Evolutionary conservation across 92 coral and sea anemone species (phyloP), one percentile per base, ranked within the genome.

Genomic region (Bergia sp.): DNA sequence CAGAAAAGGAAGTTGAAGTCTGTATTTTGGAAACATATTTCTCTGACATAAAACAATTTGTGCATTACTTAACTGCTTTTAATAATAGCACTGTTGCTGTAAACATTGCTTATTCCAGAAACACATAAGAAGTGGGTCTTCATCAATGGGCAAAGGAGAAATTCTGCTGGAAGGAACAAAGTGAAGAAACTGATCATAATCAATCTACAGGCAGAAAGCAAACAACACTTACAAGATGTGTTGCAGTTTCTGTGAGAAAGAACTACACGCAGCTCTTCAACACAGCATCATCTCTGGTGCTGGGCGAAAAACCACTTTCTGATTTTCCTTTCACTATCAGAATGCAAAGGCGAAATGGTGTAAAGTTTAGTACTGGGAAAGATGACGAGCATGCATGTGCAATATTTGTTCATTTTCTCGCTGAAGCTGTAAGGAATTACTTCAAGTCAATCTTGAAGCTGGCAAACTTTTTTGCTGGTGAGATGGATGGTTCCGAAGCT

Each of bases 371-470:
- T 18, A 73, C 90, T 76, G 91, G 91, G 61, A 89, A 84, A 76
- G 89, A 89, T 89, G 88, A 89, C 57, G 74, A 89, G 75, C 84
- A 83, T 89, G 71, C 85, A n/a, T 76, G 91, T 83, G 86, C 88
- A 50, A 82, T 89, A 81, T 89, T 89, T 89, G 91, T 82, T 21
- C 91, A 89, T 75, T 82, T 89, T 72, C 86, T 89, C 9, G 85
- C 90, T 13, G 90, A 87, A 41, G 82, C 87, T 82, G 53, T 89
- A 29, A 89, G 91, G 79, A 82, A 86, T 38, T 88, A 89, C 45
- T 76, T 89, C 85, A 89, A 89, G 58, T 89, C 91, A 53, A 89
- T 89, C 37, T 36, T 89, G 91, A n/a, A 1, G 43, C 71, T 83
- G 71, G 39, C 78, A 89, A 89, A 55, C 41, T 72, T 89, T 81